Conservation (phyloP, 2,113 vertebrate genomes). For the Corythornis cristatus region DNA sequence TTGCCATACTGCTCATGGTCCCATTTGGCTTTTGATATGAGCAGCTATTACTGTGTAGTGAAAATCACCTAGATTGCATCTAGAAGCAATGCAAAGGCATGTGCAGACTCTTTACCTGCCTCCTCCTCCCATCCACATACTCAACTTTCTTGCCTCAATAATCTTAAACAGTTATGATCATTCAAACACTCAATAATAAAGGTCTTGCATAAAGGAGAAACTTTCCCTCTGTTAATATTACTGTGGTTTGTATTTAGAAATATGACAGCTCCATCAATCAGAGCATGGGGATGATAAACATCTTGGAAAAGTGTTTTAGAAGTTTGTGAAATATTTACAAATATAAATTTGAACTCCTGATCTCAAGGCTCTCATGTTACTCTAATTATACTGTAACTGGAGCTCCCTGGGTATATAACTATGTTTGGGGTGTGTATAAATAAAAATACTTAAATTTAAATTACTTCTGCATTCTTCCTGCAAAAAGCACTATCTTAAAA, state of each 20-base stretch:
- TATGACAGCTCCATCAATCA: conserved; percentile 48
- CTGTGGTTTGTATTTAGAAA: background rate
- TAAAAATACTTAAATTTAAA: conserved; percentile 19
- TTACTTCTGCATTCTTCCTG: background rate
- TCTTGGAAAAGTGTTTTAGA: conserved; percentile 44
- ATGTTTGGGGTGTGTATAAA: background rate
- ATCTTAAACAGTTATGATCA: background rate
- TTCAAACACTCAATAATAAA: background rate
- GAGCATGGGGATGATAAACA: conserved; percentile 46
- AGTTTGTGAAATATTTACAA: conserved; percentile 52
- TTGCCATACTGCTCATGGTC: background rate
- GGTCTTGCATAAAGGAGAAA: background rate
- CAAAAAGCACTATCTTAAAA: background rate
- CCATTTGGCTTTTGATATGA: background rate
- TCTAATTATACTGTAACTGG: conserved; percentile 38
- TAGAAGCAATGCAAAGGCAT: background rate
- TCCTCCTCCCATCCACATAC: background rate
- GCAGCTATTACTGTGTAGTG: background rate
- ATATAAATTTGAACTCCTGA: conserved; percentile 53
- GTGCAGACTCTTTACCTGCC: background rate
- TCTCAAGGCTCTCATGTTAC: conserved; percentile 30
- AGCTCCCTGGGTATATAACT: conserved; percentile 20
- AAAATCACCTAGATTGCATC: background rate
- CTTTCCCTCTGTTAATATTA: background rate
- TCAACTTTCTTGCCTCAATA: conserved; percentile 19